A percentile compares a stretch with the other conserved stretches of the same genome.
These are phyloP conservation scores for Microctonus hyperodae DNA, from an alignment of 2,888 invertebrate genomes.

Conservation along the genomic window DNA sequence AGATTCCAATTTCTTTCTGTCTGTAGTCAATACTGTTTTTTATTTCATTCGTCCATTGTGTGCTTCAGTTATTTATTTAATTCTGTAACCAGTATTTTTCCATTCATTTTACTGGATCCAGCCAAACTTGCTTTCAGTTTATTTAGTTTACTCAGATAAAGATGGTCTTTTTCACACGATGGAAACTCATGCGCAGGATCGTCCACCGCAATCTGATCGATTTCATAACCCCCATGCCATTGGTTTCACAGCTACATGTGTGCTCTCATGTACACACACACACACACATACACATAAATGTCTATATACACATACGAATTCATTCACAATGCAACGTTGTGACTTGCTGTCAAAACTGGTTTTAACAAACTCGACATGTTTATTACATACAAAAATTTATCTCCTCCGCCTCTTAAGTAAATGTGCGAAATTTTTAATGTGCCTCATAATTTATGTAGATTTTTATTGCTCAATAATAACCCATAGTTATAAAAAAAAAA, in stretches of 20 bases:
- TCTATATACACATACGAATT: slow-evolving; percentile 27
- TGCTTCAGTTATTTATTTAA: too few species aligned
- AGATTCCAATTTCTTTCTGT: too few species aligned
- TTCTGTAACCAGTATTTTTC: too few species aligned
- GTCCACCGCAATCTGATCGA: slow-evolving; percentile 39
- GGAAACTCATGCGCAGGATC: slow-evolving; percentile 24
- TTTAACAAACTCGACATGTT: slow-evolving; percentile 26
- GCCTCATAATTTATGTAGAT: neutral
- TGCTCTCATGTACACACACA: neutral
- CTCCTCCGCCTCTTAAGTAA: slow-evolving; percentile 15
- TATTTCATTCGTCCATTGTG: too few species aligned
- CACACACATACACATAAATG: neutral
- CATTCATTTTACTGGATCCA: too few species aligned
- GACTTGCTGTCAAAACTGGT: slow-evolving; percentile 31
- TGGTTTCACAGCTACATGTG: too few species aligned
- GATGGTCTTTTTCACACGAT: neutral
- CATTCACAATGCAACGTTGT: slow-evolving; percentile 17
- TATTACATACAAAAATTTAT: neutral
- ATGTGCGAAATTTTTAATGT: neutral
- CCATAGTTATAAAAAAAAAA: neutral
- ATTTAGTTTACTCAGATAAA: neutral
- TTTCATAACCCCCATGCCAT: slow-evolving; percentile 34
- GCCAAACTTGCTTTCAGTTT: too few species aligned
- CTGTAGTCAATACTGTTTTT: too few species aligned
- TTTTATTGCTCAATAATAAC: slow-evolving; percentile 3